These are phyloP conservation scores for Sebastes fasciatus DNA, from an alignment of 2,113 vertebrate genomes.

Conservation along the genomic window DNA sequence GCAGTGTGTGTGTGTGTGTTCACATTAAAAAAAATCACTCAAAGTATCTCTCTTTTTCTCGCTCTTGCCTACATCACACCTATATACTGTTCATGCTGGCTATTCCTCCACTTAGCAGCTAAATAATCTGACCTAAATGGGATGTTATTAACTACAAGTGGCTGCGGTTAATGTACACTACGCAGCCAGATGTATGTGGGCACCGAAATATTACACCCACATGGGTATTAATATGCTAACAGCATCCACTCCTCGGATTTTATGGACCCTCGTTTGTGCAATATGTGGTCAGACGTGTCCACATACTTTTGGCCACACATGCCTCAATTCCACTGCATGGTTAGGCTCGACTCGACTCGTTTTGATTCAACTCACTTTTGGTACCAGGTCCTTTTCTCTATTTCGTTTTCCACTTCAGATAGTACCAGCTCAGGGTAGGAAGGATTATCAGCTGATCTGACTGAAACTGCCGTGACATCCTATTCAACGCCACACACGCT, in stretches of 20 bases:
- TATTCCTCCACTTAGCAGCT: not conserved
- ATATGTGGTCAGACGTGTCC: not conserved
- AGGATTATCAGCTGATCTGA: not conserved
- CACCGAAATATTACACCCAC: not conserved
- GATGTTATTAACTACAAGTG: conserved; percentile 7
- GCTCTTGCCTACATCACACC: conserved; percentile 1
- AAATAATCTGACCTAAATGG: not conserved
- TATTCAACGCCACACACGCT: no score
- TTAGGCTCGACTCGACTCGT: not conserved
- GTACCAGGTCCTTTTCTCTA: not conserved
- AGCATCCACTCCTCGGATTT: not conserved
- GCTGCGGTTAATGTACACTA: not conserved
- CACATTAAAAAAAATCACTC: conserved; percentile 1
- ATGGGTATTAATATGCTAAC: not conserved
- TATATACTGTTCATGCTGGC: not conserved
- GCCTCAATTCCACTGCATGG: not conserved
- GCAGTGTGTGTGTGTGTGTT: not conserved
- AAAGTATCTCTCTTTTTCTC: not conserved
- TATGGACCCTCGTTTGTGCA: not conserved
- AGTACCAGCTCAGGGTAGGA: not conserved
- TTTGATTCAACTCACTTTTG: not conserved
- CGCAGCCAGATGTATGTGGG: not conserved
- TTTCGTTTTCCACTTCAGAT: not conserved
- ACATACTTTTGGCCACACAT: not conserved
- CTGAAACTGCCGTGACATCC: no score